Evolutionary conservation across 2,888 invertebrate genomes (phyloP).

Genomic region (Ennomos quercinarius): DNA sequence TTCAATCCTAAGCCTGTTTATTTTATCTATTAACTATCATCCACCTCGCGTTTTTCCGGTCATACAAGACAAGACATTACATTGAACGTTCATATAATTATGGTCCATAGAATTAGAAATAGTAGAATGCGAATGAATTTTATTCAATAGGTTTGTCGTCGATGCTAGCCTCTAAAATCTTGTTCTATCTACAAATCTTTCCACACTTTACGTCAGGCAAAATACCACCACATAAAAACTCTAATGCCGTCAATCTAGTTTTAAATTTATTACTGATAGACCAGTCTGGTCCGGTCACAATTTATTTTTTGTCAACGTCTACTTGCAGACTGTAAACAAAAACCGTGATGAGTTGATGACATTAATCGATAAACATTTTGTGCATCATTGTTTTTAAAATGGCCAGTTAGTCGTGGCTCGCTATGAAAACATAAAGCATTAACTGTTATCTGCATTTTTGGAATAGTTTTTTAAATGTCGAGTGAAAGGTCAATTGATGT

Average conservation of each 20-base stretch:
- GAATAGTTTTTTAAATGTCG: slow-evolving; percentile 27
- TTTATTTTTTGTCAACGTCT: slow-evolving; percentile 26
- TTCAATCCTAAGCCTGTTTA: too few species aligned
- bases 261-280: slow-evolving; percentile 31
- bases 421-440: slow-evolving; percentile 8
- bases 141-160: slow-evolving; percentile 16
- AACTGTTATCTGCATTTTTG: slow-evolving; percentile 23
- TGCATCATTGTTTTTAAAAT: slow-evolving; percentile 26
- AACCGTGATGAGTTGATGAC: slow-evolving; percentile 24
- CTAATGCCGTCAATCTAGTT: slow-evolving; percentile 36
- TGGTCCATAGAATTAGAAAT: too few species aligned
- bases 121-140: slow-evolving; percentile 9
- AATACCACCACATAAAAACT: slow-evolving; percentile 25
- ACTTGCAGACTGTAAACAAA: slow-evolving; percentile 20
- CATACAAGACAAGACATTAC: too few species aligned
- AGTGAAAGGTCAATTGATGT: slow-evolving; percentile 21
- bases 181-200: slow-evolving; percentile 26
- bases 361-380: slow-evolving; percentile 23
- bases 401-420: slow-evolving; percentile 12
- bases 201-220: slow-evolving; percentile 25
- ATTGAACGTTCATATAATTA: too few species aligned
- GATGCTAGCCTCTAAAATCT: slow-evolving; percentile 5
- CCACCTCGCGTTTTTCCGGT: too few species aligned
- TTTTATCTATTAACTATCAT: too few species aligned
- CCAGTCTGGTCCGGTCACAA: slow-evolving; percentile 25